A percentile compares a stretch with the other conserved stretches of the same genome.
These are phyloP conservation scores for Palythoa heliodiscus DNA, from an alignment of 92 coral and sea anemone genomes.

Conservation along the genomic window DNA sequence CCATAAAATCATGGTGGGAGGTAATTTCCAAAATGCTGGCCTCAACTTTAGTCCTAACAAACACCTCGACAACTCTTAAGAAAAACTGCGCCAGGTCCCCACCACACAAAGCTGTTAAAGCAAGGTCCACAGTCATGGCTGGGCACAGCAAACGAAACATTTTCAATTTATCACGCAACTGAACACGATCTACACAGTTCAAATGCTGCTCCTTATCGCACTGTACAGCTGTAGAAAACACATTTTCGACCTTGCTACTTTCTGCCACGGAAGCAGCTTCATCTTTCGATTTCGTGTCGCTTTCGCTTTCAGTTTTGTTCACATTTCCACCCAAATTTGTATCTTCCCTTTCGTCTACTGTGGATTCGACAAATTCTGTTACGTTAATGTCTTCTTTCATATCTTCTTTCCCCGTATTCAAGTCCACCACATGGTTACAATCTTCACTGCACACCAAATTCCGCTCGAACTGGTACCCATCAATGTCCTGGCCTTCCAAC, in stretches of 20 bases:
- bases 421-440: not conserved
- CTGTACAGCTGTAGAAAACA: not conserved
- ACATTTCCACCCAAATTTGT: not conserved
- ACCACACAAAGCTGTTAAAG: conserved; percentile 8
- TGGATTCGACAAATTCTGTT: not conserved
- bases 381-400: not conserved
- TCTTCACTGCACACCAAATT: conserved; percentile 62
- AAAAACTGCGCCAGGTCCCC: conserved; percentile 2
- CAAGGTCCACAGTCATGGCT: conserved; percentile 5
- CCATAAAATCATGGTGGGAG: conserved; percentile 7
- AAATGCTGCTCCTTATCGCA: not conserved
- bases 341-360: not conserved
- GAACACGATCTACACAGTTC: not conserved
- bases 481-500: conserved; percentile 78
- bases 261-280: not conserved
- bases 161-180: not conserved
- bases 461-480: conserved; percentile 64
- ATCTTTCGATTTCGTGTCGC: not conserved
- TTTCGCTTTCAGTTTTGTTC: not conserved
- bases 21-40: conserved; percentile 17
- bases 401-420: not conserved
- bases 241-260: conserved; percentile 13
- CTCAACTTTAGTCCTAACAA: conserved; percentile 21
- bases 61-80: conserved; percentile 30
- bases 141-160: conserved; percentile 11